These are phyloP conservation scores for Phyllotis vaccarum DNA, from an alignment of 2,797 vertebrate genomes.

Conservation along the genomic window DNA sequence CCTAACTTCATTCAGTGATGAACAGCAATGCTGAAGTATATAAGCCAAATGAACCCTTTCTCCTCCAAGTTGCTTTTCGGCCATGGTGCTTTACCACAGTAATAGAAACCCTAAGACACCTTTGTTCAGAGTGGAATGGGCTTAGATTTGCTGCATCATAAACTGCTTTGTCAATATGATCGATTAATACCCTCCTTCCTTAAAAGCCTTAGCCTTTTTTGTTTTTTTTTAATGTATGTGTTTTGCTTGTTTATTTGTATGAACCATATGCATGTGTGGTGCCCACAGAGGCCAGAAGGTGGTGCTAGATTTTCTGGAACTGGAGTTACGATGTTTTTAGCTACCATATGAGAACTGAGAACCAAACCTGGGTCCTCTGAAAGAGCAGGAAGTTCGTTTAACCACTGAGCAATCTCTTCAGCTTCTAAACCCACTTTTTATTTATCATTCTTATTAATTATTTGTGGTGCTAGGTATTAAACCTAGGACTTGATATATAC, in stretches of 20 bases:
- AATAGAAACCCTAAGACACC: background rate
- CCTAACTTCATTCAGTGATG: background rate
- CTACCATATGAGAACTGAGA: background rate
- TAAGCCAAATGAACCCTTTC: background rate
- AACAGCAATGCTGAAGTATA: background rate
- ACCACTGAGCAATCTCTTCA: background rate
- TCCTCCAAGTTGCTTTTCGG: background rate
- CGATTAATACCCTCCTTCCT: conserved; percentile 47
- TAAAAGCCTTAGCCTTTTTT: background rate
- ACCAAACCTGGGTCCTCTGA: background rate
- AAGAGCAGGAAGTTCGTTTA: background rate
- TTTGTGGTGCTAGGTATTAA: background rate
- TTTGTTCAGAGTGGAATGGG: conserved; percentile 75
- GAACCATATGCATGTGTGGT: background rate
- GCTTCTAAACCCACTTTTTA: background rate
- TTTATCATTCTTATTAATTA: background rate
- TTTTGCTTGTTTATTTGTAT: background rate
- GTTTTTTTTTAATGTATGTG: background rate
- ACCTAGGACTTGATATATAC: background rate
- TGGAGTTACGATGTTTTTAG: background rate
- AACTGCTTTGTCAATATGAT: conserved; percentile 76
- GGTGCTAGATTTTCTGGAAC: background rate
- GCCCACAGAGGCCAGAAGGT: background rate
- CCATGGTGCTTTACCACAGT: background rate
- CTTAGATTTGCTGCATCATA: conserved; percentile 78